These are phyloP conservation scores for Euproctis similis DNA, from an alignment of 2,888 invertebrate genomes.

Conservation along the genomic window DNA sequence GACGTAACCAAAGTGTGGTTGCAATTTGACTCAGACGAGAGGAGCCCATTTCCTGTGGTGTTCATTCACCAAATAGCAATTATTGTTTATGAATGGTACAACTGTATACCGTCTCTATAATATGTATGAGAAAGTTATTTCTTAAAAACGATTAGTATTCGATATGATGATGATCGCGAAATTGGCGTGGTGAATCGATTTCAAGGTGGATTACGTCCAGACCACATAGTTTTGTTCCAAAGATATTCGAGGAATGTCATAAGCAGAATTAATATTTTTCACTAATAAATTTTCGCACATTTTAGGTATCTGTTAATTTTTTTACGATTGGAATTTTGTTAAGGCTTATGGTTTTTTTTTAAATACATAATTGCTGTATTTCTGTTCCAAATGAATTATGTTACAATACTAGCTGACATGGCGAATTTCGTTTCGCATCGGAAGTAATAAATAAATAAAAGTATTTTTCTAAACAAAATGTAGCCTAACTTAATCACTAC, in stretches of 20 bases:
- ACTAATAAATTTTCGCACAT: no score
- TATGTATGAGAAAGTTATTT: constrained; percentile 35
- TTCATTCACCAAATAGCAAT: constrained; percentile 41
- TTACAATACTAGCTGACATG: no score
- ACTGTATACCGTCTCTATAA: constrained; percentile 17
- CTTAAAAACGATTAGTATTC: constrained; percentile 11
- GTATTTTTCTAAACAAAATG: no score
- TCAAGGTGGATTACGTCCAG: constrained; percentile 5
- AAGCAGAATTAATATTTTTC: no score
- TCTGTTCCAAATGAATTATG: no score
- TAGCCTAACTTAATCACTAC: no score
- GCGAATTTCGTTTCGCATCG: no score
- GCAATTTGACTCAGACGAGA: constrained; percentile 33
- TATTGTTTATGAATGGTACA: constrained; percentile 34
- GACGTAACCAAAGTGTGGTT: constrained; percentile 37
- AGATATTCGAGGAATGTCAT: constrained; percentile 3
- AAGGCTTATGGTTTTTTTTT: no score
- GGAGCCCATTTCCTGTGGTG: constrained; percentile 42
- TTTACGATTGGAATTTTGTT: no score
- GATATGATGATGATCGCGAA: constrained; percentile 11
- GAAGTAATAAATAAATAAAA: no score
- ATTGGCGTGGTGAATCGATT: constrained; percentile 11
- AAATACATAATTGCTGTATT: no score
- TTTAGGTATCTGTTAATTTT: no score
- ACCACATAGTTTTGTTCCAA: constrained; percentile 4